These are phyloP conservation scores for Tenthredo livida DNA, from an alignment of 2,888 invertebrate species.

Conservation along the genomic window DNA sequence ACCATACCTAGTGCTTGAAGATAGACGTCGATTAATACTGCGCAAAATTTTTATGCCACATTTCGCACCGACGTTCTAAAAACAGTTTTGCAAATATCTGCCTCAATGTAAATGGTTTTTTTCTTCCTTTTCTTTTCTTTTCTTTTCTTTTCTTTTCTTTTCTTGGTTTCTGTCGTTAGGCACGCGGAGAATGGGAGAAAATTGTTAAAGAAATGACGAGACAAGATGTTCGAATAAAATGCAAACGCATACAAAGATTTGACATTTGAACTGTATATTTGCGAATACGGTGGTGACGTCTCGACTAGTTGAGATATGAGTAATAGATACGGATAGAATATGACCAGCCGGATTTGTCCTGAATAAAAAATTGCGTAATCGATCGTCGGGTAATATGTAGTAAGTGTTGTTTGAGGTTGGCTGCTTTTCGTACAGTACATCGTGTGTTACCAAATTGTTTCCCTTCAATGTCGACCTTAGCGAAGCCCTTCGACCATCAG, in stretches of 20 bases:
- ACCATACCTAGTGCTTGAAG: background rate
- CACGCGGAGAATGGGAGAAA: background rate
- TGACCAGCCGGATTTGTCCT: slow-evolving; percentile 30
- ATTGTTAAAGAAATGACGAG: background rate
- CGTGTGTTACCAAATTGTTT: background rate
- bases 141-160: background rate
- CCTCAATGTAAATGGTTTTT: background rate
- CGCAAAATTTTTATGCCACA: background rate
- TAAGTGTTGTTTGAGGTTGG: background rate
- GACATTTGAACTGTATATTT: background rate
- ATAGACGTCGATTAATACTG: background rate
- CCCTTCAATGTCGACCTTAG: slow-evolving; percentile 4
- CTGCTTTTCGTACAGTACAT: background rate
- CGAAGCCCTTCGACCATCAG: background rate
- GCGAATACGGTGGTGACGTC: background rate
- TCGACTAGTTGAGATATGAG: background rate
- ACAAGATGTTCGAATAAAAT: background rate
- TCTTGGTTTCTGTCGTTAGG: background rate
- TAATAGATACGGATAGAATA: background rate
- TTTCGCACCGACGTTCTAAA: background rate
- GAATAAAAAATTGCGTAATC: slow-evolving; percentile 26
- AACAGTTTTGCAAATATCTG: background rate
- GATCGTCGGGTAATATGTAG: background rate
- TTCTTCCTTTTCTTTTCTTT: background rate
- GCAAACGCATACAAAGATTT: background rate